A percentile compares a stretch with the other conserved stretches of the same genome.
phyloP scores from a whole-genome alignment of 2,797 vertebrate genomes.

The Coregonus suidteri region DNA sequence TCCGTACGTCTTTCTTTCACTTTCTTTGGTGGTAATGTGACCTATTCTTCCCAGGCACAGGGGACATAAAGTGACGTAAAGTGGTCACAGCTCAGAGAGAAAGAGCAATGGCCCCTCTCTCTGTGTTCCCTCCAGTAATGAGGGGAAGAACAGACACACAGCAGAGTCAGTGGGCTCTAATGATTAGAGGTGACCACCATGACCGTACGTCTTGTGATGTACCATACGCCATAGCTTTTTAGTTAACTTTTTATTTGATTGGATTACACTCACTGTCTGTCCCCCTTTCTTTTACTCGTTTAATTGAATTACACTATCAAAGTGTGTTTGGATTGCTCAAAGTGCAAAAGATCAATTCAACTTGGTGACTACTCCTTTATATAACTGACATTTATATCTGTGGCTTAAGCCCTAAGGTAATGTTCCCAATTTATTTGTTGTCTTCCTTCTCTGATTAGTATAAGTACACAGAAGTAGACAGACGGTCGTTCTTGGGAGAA shows the following conservation, averaged over 20 bases:
- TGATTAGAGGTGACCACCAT: conserved; percentile 27
- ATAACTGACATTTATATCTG: conserved; percentile 8
- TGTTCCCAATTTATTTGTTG: conserved; percentile 37
- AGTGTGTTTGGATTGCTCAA: not conserved
- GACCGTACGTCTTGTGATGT: not conserved
- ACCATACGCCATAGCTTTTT: not conserved
- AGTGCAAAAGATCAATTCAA: not conserved
- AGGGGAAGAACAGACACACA: not conserved
- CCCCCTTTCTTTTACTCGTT: not conserved
- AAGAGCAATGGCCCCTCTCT: not conserved
- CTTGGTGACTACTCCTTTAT: too few relatives aligned
- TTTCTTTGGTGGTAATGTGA: conserved; percentile 8
- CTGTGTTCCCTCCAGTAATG: not conserved
- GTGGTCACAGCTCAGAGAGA: conserved; percentile 20
- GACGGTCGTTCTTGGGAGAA: conserved; percentile 11
- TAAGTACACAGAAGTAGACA: conserved; percentile 22
- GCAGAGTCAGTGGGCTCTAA: conserved; percentile 1
- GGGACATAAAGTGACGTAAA: conserved; percentile 20
- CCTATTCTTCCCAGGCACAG: conserved; percentile 28
- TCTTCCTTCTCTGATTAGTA: conserved; percentile 38
- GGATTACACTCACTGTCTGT: not conserved
- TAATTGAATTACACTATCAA: conserved; percentile 8
- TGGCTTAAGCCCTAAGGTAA: conserved; percentile 5
- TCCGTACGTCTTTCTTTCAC: conserved; percentile 2
- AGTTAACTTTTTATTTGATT: not conserved